phyloP scores from a whole-genome alignment of 2,113 vertebrate genomes.

The Protomyctophum bolini region DNA sequence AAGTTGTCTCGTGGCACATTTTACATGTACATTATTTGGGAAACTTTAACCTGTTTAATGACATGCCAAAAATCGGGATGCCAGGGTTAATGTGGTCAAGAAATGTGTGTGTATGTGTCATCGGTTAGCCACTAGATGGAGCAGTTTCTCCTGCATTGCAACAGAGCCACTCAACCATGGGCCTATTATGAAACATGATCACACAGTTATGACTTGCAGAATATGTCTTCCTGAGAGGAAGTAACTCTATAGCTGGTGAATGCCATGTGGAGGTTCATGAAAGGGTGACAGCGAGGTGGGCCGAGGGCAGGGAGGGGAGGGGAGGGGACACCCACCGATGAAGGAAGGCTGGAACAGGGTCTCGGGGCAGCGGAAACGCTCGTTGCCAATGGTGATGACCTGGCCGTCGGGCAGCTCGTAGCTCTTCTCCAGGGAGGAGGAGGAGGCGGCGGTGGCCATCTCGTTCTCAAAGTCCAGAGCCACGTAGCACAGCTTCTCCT shows the following conservation, averaged over 20 bases:
- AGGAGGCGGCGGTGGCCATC: constrained; percentile 98
- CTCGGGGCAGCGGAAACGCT: constrained; percentile 98
- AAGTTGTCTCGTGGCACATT: no score
- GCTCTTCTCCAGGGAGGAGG: constrained; percentile 98
- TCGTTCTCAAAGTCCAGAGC: constrained; percentile 98
- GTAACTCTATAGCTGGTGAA: not conserved
- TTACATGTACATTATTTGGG: no score
- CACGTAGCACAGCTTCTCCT: constrained; percentile 98
- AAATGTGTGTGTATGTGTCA: not conserved
- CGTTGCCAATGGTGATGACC: constrained; percentile 98
- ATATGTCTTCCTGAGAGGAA: not conserved
- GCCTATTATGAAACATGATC: not conserved
- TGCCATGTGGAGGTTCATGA: not conserved
- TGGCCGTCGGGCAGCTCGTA: constrained; percentile 97
- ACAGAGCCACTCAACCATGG: not conserved
- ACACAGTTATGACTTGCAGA: not conserved
- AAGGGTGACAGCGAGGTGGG: not conserved
- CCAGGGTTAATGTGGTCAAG: no score
- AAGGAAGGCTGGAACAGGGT: constrained; percentile 98
- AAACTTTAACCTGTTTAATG: no score
- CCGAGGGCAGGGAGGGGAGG: no score
- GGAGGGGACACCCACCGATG: constrained; percentile 83
- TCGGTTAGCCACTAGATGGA: not conserved
- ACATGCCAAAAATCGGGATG: no score
- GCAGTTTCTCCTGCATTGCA: not conserved